Percentiles rank a stretch among this genome's conserved stretches.
phyloP scores from a whole-genome alignment of 2,888 invertebrate species.

The Scaptodrosophila latifasciaeformis region DNA sequence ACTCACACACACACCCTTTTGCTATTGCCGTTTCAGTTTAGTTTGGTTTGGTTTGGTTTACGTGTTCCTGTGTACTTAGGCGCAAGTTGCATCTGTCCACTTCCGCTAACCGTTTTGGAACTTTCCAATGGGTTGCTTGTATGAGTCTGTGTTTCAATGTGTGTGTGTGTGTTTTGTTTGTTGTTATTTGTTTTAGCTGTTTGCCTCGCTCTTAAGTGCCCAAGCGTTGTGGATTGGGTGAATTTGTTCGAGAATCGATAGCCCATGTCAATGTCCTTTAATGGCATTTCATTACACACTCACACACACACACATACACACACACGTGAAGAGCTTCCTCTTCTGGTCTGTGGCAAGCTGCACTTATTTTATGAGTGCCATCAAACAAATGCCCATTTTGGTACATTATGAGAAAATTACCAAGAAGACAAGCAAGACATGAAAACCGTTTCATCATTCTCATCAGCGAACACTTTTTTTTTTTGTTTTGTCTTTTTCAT shows the following conservation, averaged over 20 bases:
- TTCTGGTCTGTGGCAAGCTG: slow-evolving; percentile 22
- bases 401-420: slow-evolving; percentile 53
- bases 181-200: slow-evolving; percentile 46
- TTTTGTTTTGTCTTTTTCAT: no score
- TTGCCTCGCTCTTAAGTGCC: slow-evolving; percentile 39
- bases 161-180: slow-evolving; percentile 31
- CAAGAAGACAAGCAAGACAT: slow-evolving; percentile 42
- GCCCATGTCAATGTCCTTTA: slow-evolving; percentile 67
- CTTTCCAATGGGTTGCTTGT: slow-evolving; percentile 20
- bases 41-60: slow-evolving; percentile 19
- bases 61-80: slow-evolving; percentile 45
- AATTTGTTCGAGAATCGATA: slow-evolving; percentile 19
- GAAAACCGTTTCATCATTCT: slow-evolving; percentile 27
- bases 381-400: slow-evolving; percentile 30
- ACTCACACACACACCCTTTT: slow-evolving; percentile 34
- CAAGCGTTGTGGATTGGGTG: background rate
- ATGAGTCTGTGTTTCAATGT: slow-evolving; percentile 27
- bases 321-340: slow-evolving; percentile 24
- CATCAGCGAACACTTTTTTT: no score
- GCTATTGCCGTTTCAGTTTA: slow-evolving; percentile 25
- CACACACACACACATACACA: no score
- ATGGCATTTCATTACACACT: slow-evolving; percentile 56
- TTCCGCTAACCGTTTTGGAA: slow-evolving; percentile 48
- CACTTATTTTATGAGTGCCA: slow-evolving; percentile 45
- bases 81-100: slow-evolving; percentile 70